Evolutionary conservation across 1,140 invertebrate genomes (phyloP), one percentile per base, ranked within the genome.

Genomic region (Asbolus verrucosus): DNA sequence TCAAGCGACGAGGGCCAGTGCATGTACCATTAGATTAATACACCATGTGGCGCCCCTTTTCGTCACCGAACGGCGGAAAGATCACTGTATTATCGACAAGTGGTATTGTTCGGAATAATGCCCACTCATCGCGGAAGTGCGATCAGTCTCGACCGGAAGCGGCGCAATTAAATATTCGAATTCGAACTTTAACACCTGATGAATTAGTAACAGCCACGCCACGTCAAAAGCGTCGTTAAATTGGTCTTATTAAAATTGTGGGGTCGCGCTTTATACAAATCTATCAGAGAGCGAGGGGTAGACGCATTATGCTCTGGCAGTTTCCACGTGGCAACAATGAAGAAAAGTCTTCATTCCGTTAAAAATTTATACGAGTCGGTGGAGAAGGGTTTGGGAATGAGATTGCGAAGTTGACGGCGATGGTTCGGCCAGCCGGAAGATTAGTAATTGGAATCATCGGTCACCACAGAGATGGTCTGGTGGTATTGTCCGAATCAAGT

Each of bases 61-160:
- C 67, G 30, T 74, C 43, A 65, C 63, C 63, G 73, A 68, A 68
- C 63, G 68, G 73, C 65, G 68, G 33, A 62, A 69, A 63, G 50
- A 72, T 73, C 54, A 70, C 69, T 63, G 60, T 69, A 73, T 69
- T 72, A 70, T 75, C 72, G 70, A 74, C 75, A 77, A 77, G 75
- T 77, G 75, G 72, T 73, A 75, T 77, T 77, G 70, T 77, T 70
- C 60, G 6, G 33, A 75, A 77, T 75, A 77, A 72, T 74, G 74
- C 70, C 39, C 36, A 66, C 66, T 77, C 75, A 75, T 71, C 68
- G 59, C 74, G 72, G 69, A 76, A 75, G 62, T 73, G 65, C 24
- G 65, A 72, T 75, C 72, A 66, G 50, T 71, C 63, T 60, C 43
- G 9, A 73, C 73, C 60, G 73, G 67, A 75, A 75, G 70, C 54